Evolutionary conservation across 1,140 invertebrate species (phyloP), one percentile per base, ranked within the genome.

Genomic region (Drosophila pectinifera): DNA sequence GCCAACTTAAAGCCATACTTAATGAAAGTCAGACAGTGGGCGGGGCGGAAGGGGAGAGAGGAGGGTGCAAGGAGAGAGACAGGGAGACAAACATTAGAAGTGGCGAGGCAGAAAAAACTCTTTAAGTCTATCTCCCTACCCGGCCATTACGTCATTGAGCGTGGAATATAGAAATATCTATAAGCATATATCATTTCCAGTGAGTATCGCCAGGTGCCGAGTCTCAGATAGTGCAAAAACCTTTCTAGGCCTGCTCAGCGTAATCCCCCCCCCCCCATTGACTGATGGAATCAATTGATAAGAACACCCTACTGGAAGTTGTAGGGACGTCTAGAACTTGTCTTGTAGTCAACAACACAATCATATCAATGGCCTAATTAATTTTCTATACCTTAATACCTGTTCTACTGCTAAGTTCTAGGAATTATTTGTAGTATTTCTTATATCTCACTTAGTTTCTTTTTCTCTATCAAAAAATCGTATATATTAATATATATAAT

Each of bases 1-100:
- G 59, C 72, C 59, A 65, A 43, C 58, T 67, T 72, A 56, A 51
- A 58, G 67, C 56, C 79, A 59, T 78, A 42, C 57, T 61, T 78
- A 84, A 83, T 79, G 78, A 80, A 80, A 76, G 75, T 73, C 75
- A 84, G 63, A 74, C 46, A 45, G 61, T 51, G 59, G 65, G 73
- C 39, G 73, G 48, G 54, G 46, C 55, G 42, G 57, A 39, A 58
- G 18, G 20, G 28, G 68, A 11, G 22, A n/a, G 28, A 31, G 34
- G n/a, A 14, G 22, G 22, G 0, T 24, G 14, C 22, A 14, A 16
- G 54, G 45, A 43, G 55, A 16, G 54, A 48, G 13, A n/a, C 34
- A 14, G 20, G 28, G 36, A 41, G 24, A 41, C 34, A 59, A 64
- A 63, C 42, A 65, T 65, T 63, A 64, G 46, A 65, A 78, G 54